These are phyloP conservation scores for Drosophila jambulina DNA, from an alignment of 1,140 invertebrate genomes.

Conservation along the genomic window DNA sequence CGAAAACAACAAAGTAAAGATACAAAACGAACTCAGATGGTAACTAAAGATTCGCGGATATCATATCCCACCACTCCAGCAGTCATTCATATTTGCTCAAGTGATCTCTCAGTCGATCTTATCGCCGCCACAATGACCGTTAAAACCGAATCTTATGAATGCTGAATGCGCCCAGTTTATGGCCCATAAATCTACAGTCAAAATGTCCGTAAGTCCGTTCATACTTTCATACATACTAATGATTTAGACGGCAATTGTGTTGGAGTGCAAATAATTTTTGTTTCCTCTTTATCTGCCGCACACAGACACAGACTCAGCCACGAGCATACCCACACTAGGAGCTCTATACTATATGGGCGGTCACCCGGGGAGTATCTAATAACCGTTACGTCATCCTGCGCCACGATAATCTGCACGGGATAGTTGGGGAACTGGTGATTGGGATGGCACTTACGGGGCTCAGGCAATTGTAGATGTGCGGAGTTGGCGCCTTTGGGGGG, in stretches of 20 bases:
- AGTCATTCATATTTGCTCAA: slow-evolving; percentile 11
- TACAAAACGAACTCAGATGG: slow-evolving; percentile 8
- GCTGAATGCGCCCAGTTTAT: slow-evolving; percentile 27
- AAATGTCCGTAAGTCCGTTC: slow-evolving; percentile 30
- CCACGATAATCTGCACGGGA: slow-evolving; percentile 35
- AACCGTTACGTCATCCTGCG: slow-evolving; percentile 41
- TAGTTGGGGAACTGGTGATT: slow-evolving; percentile 8
- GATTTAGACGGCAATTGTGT: slow-evolving; percentile 44
- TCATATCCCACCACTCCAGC: slow-evolving; percentile 10
- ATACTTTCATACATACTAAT: slow-evolving; percentile 47
- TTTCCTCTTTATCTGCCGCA: slow-evolving; percentile 48
- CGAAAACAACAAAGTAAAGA: background rate
- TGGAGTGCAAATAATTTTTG: slow-evolving; percentile 47
- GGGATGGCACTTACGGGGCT: slow-evolving; percentile 88
- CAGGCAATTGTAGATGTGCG: slow-evolving; percentile 90
- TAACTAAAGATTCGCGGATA: slow-evolving; percentile 5
- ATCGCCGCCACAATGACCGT: slow-evolving; percentile 10
- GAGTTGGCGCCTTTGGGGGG: slow-evolving; percentile 90
- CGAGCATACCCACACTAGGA: slow-evolving; percentile 30
- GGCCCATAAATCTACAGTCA: slow-evolving; percentile 33
- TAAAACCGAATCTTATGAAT: slow-evolving; percentile 26
- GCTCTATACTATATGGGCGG: slow-evolving; percentile 23
- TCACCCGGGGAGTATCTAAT: slow-evolving; percentile 42
- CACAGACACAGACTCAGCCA: slow-evolving; percentile 8
- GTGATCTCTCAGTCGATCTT: slow-evolving; percentile 20